These are phyloP conservation scores for Vulpes vulpes DNA, from an alignment of 2,113 vertebrate genomes.

Conservation along the genomic window DNA sequence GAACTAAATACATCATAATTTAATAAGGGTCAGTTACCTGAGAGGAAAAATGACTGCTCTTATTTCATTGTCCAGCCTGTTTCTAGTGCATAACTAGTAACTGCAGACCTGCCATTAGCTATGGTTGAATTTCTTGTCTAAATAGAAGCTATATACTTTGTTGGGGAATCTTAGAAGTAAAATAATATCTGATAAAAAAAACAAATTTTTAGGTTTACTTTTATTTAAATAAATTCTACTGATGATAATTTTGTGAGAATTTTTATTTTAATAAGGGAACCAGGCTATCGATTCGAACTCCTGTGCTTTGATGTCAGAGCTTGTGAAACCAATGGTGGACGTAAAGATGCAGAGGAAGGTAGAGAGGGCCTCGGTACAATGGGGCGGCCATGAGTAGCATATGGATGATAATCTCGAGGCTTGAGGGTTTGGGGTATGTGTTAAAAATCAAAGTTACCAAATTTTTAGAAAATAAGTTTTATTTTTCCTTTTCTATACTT, in stretches of 20 bases:
- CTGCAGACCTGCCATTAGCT: background rate
- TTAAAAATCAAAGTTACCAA: slow-evolving; percentile 62
- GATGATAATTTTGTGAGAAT: slow-evolving; percentile 76
- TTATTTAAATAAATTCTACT: slow-evolving; percentile 56
- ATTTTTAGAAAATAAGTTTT: slow-evolving; percentile 69
- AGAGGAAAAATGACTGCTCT: background rate
- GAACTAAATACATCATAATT: background rate
- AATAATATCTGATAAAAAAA: background rate
- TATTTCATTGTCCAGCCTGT: background rate
- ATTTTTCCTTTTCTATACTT: background rate
- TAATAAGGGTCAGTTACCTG: background rate
- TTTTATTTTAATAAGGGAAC: slow-evolving; percentile 78
- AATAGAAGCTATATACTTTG: slow-evolving; percentile 8
- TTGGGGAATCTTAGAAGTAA: background rate
- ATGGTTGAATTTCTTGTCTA: background rate
- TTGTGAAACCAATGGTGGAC: slow-evolving; percentile 75
- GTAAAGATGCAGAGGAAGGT: slow-evolving; percentile 78
- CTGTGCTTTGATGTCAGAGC: slow-evolving; percentile 84
- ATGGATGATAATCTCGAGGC: slow-evolving; percentile 69
- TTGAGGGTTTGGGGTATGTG: slow-evolving; percentile 68
- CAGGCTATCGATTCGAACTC: slow-evolving; percentile 80
- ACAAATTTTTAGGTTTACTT: slow-evolving; percentile 60
- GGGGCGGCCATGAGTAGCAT: slow-evolving; percentile 74
- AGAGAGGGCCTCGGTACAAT: slow-evolving; percentile 79
- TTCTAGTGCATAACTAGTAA: background rate